Conservation (phyloP, 2,113 vertebrate species). For the Rafetus swinhoei region DNA sequence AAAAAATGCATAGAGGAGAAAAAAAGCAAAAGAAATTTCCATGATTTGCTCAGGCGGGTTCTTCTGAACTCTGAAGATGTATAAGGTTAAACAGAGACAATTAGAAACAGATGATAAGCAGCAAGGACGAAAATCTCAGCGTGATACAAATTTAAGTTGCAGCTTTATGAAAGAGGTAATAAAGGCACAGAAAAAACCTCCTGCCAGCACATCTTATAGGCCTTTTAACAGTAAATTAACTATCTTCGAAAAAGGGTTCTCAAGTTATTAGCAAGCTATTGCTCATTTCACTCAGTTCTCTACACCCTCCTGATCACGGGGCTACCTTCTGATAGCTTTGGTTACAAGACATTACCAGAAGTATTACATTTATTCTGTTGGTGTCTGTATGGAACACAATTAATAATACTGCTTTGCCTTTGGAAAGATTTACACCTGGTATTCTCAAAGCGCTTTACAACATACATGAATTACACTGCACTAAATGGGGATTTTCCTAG, state of each 20-base stretch:
- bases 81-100: constrained; percentile 21
- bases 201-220: neutral
- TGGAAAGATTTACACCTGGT: neutral
- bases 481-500: neutral
- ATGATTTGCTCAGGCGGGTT: constrained; percentile 8
- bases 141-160: constrained; percentile 19
- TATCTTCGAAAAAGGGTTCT: neutral
- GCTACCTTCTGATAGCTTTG: neutral
- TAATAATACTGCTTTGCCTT: neutral
- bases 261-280: neutral
- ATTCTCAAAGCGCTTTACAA: neutral
- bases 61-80: constrained; percentile 18
- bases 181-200: constrained; percentile 28
- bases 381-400: neutral
- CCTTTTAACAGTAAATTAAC: constrained; percentile 26
- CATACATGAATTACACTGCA: neutral
- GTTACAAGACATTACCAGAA: constrained; percentile 8
- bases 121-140: neutral
- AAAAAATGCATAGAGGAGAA: neutral
- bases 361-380: neutral
- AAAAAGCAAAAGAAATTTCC: constrained; percentile 23
- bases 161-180: constrained; percentile 19
- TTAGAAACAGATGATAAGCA: constrained; percentile 9
- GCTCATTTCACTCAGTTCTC: neutral
- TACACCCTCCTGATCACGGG: neutral